A percentile compares a stretch with the other conserved stretches of the same genome.
phyloP scores from a whole-genome alignment of 2,113 vertebrate species.

The Strix uralensis region DNA sequence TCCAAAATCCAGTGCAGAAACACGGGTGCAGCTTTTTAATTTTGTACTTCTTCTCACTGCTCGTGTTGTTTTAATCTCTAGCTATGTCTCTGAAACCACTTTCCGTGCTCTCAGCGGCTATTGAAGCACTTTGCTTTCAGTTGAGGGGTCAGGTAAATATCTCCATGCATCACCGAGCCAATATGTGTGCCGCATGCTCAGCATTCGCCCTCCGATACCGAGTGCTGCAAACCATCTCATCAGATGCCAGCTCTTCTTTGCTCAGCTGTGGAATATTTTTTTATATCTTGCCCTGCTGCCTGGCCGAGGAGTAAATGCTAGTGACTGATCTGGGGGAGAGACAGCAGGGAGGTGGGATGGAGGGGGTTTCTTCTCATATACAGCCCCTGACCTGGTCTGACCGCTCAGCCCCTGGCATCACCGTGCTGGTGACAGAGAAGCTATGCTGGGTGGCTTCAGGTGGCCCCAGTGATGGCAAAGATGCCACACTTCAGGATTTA shows the following conservation, averaged over 20 bases:
- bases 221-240: not conserved
- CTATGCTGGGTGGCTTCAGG: not conserved
- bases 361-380: not conserved
- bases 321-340: not conserved
- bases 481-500: not conserved
- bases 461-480: not conserved
- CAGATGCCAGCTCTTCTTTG: not conserved
- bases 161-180: not conserved
- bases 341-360: not conserved
- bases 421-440: not conserved
- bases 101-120: not conserved
- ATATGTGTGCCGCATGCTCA: not conserved
- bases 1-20: not conserved
- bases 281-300: not conserved
- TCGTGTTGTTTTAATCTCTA: not conserved
- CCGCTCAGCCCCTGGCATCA: not conserved
- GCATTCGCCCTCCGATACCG: fast-evolving
- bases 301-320: not conserved
- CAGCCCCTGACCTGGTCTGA: not conserved
- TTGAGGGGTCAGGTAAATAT: not conserved
- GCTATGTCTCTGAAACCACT: not conserved
- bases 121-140: not conserved
- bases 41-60: not conserved
- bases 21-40: not conserved
- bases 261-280: not conserved